Evolutionary conservation across 1,140 invertebrate genomes (phyloP).

Genomic region (Drosophila gunungcola): DNA sequence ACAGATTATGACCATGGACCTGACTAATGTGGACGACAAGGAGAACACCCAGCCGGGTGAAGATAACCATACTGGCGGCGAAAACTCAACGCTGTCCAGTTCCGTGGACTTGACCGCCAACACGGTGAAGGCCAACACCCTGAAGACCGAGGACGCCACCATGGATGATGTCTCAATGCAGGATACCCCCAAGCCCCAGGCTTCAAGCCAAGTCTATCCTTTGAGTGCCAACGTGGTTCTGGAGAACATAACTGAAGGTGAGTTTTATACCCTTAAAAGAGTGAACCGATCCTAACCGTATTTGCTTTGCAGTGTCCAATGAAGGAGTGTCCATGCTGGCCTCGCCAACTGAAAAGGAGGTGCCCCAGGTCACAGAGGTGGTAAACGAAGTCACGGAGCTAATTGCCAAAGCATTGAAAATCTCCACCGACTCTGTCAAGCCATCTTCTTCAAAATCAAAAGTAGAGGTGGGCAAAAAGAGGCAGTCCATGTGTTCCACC

Average conservation of each 20-base stretch:
- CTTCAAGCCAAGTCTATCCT: constrained; percentile 55
- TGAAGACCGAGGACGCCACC: constrained; percentile 43
- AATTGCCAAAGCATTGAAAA: constrained; percentile 63
- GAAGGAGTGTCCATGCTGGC: constrained; percentile 40
- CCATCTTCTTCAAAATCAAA: constrained; percentile 9
- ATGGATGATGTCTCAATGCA: constrained; percentile 43
- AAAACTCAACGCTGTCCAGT: constrained; percentile 67
- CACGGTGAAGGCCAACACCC: constrained; percentile 64
- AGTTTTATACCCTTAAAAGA: background rate
- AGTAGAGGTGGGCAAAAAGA: constrained; percentile 14
- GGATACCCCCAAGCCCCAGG: constrained; percentile 33
- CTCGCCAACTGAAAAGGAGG: constrained; percentile 16
- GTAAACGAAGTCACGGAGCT: constrained; percentile 64
- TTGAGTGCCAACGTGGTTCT: constrained; percentile 60
- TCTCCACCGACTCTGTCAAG: constrained; percentile 38
- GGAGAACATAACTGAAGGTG: constrained; percentile 69
- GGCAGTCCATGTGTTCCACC: constrained; percentile 11
- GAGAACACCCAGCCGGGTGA: constrained; percentile 63
- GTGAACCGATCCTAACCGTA: background rate
- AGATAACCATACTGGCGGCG: background rate
- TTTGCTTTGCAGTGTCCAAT: constrained; percentile 51
- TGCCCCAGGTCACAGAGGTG: constrained; percentile 21
- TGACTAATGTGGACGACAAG: constrained; percentile 46
- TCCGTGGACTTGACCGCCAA: constrained; percentile 49
- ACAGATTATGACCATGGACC: background rate